phyloP scores from a whole-genome alignment of 37 sponge, comb jelly and placozoan genomes.

The Cliona cf. orientalis region DNA sequence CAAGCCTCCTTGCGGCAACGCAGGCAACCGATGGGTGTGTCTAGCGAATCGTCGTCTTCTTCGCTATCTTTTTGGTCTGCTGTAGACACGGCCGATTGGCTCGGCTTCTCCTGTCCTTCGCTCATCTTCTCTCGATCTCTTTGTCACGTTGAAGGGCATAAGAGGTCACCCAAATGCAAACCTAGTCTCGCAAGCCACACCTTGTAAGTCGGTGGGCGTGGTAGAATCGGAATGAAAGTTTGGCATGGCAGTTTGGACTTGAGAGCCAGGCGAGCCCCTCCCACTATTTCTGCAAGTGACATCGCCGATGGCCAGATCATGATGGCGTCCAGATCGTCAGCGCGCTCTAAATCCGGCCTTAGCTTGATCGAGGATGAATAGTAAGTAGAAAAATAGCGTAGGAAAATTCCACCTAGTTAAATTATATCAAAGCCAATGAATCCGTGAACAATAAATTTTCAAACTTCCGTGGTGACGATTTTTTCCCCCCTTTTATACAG shows the following conservation, averaged over 20 bases:
- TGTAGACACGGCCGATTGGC: not conserved
- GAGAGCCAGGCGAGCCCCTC: no score
- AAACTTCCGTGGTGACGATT: not conserved
- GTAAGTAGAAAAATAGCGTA: constrained; percentile 19
- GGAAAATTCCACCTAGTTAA: no score
- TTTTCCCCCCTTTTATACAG: constrained; percentile 50
- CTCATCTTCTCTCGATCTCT: no score
- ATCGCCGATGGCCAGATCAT: not conserved
- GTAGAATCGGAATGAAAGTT: no score
- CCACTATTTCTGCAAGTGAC: not conserved
- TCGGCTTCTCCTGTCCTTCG: no score
- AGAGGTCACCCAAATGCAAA: no score
- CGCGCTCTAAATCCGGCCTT: not conserved
- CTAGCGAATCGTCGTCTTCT: not conserved
- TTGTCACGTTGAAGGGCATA: no score
- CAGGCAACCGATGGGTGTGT: not conserved
- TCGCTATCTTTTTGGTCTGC: not conserved
- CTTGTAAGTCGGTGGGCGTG: no score
- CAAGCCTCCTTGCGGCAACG: constrained; percentile 8
- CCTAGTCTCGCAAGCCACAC: no score
- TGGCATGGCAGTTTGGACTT: no score
- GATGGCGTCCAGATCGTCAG: not conserved
- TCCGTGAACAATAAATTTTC: no score
- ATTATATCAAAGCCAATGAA: no score
- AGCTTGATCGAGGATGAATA: constrained; percentile 21